Evolutionary conservation across 2,113 vertebrate genomes (phyloP), one percentile per base, ranked within the genome.

Genomic region (Pterocles gutturalis): DNA sequence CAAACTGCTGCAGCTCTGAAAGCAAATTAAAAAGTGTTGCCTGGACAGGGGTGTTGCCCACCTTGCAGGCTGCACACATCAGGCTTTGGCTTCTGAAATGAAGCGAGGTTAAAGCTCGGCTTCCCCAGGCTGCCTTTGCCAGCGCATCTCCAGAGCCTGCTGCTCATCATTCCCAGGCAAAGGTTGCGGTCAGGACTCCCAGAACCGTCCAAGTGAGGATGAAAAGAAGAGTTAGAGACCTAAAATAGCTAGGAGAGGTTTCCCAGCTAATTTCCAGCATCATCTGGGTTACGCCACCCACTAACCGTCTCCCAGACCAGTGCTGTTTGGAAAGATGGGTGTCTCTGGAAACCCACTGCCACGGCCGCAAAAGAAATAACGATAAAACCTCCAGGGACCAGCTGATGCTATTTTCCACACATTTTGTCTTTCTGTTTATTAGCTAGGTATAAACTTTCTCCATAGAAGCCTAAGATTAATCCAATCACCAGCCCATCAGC

Each of bases 371-470:
- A n/a, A 41, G 36, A 66, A 76, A 14, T n/a, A 28, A n/a, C 25
- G 29, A 41, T 26, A 29, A 83, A 58, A 15, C 38, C 28, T 13
- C 34, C 65, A 31, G 64, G 16, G 49, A 49, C 10, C 5, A 5
- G 9, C 2, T 11, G 62, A 57, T 72, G 54, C 57, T 77, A 5
- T 85, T 95, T 76, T 49, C 62, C 61, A 33, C 34, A 6, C 4
- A 1, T 65, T 93, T 85, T 77, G 13, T 78, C 90, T 79, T 65
- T 86, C 55, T 85, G 46, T 77, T 51, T 67, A 79, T 84, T 89
- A 76, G 46, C 81, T 86, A 60, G 83, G 36, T 80, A 69, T 65
- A 90, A 90, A 83, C 75, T 96, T 94, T 72, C 49, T 55, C 45
- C n/a, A 18, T 10, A 84, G 69, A 87, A 90, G 72, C 53, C 33